Percentiles rank a stretch among this genome's conserved stretches.
phyloP scores from a whole-genome alignment of 30 jellyfish, hydroid and myxozoan species.

The Aurelia coerulea region DNA sequence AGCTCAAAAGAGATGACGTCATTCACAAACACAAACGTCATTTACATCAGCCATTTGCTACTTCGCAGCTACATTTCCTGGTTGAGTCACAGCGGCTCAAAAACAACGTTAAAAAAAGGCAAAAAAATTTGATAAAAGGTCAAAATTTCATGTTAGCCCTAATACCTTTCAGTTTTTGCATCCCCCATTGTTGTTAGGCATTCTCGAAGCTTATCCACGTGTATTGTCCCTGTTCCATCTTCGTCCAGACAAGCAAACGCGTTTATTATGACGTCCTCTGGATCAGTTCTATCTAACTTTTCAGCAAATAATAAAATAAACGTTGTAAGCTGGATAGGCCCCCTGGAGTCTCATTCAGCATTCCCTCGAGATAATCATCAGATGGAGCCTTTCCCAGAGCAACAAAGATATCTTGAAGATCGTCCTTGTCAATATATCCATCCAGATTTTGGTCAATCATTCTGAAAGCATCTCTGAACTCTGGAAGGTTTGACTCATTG shows the following conservation, averaged over 20 bases:
- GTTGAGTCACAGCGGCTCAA: no score
- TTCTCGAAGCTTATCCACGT: slow-evolving; percentile 92
- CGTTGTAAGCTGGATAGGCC: slow-evolving; percentile 93
- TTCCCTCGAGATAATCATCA: slow-evolving; percentile 89
- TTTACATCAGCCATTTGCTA: no score
- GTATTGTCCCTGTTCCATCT: slow-evolving; percentile 88
- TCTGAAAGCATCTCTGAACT: slow-evolving; percentile 99
- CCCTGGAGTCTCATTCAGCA: slow-evolving; percentile 99
- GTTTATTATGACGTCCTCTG: slow-evolving; percentile 97
- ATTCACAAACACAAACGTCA: no score
- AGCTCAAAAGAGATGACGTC: no score
- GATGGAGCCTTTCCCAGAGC: slow-evolving; percentile 96
- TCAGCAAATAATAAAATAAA: slow-evolving; percentile 94
- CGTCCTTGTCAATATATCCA: slow-evolving; percentile 99
- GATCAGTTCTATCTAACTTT: slow-evolving; percentile 97
- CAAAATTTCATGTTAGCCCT: no score
- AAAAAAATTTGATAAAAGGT: no score
- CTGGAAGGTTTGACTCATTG: no score
- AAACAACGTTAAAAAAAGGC: no score
- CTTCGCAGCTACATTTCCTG: no score
- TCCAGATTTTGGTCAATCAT: slow-evolving; percentile 99
- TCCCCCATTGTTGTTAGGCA: slow-evolving; percentile 98
- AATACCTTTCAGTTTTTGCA: no score
- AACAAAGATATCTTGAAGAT: slow-evolving; percentile 95
- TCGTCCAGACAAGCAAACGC: slow-evolving; percentile 99